Conservation (phyloP, 2,113 vertebrate species). For the Arizona elegans region DNA sequence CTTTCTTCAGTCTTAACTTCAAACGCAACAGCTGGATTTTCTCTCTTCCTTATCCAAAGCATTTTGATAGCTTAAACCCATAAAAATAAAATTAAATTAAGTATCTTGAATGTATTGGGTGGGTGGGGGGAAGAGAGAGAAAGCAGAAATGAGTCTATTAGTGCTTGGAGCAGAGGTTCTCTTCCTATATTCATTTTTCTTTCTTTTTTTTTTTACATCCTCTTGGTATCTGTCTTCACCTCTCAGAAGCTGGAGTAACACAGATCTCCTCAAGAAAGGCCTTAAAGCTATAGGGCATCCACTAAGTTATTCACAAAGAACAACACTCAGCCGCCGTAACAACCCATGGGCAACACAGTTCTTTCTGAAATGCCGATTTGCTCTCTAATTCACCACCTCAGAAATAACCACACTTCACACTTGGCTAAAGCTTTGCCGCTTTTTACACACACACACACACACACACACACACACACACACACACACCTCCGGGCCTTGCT, state of each 20-base stretch:
- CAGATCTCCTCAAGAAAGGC: neutral
- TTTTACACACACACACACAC: too few relatives aligned
- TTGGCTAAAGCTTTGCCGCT: neutral
- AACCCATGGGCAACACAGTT: neutral
- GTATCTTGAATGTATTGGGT: neutral
- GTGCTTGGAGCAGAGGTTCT: neutral
- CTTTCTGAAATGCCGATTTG: constrained; percentile 19
- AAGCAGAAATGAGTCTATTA: neutral
- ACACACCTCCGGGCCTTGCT: neutral
- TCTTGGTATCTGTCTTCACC: constrained; percentile 10
- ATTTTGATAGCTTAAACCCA: neutral
- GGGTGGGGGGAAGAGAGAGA: neutral
- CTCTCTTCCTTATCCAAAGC: neutral
- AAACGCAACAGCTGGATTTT: neutral
- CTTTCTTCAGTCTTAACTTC: neutral
- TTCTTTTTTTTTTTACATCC: neutral
- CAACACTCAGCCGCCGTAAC: neutral
- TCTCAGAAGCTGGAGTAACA: constrained; percentile 8
- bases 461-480: too few relatives aligned
- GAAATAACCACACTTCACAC: neutral
- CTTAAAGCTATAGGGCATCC: neutral
- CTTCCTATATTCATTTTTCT: neutral
- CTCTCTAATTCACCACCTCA: neutral
- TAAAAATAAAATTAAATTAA: neutral
- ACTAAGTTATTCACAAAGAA: constrained; percentile 16